These are phyloP conservation scores for Rhinopithecus roxellana DNA, from an alignment of 2,113 vertebrate species.

Conservation along the genomic window DNA sequence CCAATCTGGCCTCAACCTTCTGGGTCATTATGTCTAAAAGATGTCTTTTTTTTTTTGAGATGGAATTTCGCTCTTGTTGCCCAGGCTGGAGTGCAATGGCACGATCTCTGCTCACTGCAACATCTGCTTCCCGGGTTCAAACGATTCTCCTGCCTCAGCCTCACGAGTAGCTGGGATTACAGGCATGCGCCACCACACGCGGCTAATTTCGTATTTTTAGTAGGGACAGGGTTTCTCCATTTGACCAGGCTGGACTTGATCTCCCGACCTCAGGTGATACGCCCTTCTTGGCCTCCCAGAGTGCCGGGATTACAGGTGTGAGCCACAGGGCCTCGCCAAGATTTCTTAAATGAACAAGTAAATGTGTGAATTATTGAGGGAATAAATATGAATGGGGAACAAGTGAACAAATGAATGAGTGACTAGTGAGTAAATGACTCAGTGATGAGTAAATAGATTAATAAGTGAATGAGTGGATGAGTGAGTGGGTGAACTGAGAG, in stretches of 20 bases:
- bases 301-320: neutral
- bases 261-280: neutral
- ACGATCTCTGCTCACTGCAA: too few species aligned
- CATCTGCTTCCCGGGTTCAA: too few species aligned
- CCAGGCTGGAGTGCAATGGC: too few species aligned
- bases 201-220: neutral
- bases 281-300: neutral
- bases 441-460: neutral
- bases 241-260: neutral
- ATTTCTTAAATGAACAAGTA: neutral
- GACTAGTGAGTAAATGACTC: neutral
- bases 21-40: neutral
- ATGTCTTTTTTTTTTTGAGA: too few species aligned
- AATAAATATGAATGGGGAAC: neutral
- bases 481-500: fast-evolving
- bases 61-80: too few species aligned
- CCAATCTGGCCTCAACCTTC: neutral
- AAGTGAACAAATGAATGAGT: neutral
- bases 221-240: neutral
- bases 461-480: neutral
- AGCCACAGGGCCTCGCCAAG: neutral
- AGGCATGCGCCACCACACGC: neutral
- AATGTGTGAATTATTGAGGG: neutral
- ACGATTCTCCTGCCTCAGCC: too few species aligned
- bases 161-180: too few species aligned